Evolutionary conservation across 2,113 vertebrate species (phyloP).

Genomic region (Tachysurus vachellii): DNA sequence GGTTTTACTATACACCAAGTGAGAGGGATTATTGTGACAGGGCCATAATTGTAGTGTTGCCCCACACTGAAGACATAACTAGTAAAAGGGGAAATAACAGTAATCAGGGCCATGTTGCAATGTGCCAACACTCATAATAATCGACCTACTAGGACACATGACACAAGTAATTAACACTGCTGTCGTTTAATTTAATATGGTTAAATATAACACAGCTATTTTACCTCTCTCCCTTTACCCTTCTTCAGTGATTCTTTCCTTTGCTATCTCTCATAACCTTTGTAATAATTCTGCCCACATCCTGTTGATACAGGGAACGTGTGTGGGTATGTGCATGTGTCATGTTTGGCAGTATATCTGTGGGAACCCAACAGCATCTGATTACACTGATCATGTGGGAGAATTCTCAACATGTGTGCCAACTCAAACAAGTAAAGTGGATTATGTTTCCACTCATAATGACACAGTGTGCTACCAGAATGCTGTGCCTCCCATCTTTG

Average conservation of each 20-base stretch:
- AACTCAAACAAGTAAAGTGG: constrained; percentile 66
- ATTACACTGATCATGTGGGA: constrained; percentile 59
- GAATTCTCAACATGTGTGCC: constrained; percentile 56
- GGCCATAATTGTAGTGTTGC: constrained; percentile 21
- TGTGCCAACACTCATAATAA: constrained; percentile 4
- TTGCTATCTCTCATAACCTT: not conserved
- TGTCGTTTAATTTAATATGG: not conserved
- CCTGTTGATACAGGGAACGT: constrained; percentile 24
- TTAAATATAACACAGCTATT: not conserved
- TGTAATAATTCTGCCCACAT: constrained; percentile 32
- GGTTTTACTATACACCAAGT: constrained; percentile 10
- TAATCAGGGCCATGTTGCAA: constrained; percentile 1
- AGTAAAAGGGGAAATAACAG: not conserved
- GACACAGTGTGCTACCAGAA: constrained; percentile 35
- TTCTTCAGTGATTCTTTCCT: not conserved
- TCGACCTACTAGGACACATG: constrained; percentile 20
- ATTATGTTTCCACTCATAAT: constrained; percentile 60
- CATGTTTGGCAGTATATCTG: constrained; percentile 25
- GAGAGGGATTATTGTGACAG: constrained; percentile 34
- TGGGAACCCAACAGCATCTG: constrained; percentile 53
- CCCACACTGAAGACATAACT: not conserved
- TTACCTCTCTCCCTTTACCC: not conserved
- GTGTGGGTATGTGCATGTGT: constrained; percentile 15
- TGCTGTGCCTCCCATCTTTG: constrained; percentile 46
- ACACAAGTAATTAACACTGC: not conserved